Conservation (phyloP, 2,113 vertebrate species). For the Thryonomys swinderianus region DNA sequence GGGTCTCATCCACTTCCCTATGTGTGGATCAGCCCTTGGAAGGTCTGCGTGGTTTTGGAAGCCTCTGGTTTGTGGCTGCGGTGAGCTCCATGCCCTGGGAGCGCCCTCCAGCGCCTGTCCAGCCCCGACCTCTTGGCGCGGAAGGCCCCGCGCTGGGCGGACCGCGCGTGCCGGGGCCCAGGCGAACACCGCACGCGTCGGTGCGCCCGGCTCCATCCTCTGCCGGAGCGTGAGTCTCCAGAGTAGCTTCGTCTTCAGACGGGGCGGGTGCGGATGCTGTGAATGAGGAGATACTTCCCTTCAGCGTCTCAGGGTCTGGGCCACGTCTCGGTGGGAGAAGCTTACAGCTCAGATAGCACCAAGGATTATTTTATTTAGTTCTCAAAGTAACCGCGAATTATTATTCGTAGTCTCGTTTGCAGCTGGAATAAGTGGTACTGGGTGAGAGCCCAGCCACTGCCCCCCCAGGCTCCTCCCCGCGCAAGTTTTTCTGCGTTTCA, state of each 20-base stretch:
- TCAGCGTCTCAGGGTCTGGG: neutral
- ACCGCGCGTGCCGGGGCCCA: rapidly evolving
- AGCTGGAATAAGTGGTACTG: too few species aligned
- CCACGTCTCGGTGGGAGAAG: too few species aligned
- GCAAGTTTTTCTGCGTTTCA: neutral
- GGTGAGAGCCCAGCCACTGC: neutral
- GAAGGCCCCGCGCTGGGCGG: neutral
- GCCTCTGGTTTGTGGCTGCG: neutral
- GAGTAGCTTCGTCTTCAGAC: neutral
- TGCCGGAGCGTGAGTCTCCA: neutral
- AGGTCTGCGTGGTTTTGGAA: neutral
- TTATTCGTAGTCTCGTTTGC: too few species aligned
- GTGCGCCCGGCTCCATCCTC: neutral
- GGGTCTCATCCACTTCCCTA: neutral
- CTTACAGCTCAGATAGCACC: too few species aligned
- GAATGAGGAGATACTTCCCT: neutral
- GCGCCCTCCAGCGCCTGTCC: neutral
- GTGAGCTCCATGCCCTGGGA: neutral
- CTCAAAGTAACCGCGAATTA: too few species aligned
- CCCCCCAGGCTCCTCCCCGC: neutral
- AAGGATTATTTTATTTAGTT: too few species aligned
- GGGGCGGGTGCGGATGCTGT: neutral
- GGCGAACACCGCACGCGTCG: neutral
- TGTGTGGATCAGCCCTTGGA: neutral
- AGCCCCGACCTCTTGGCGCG: neutral